Conservation (phyloP, 2,888 invertebrate species). For the Tupiocoris notatus region DNA sequence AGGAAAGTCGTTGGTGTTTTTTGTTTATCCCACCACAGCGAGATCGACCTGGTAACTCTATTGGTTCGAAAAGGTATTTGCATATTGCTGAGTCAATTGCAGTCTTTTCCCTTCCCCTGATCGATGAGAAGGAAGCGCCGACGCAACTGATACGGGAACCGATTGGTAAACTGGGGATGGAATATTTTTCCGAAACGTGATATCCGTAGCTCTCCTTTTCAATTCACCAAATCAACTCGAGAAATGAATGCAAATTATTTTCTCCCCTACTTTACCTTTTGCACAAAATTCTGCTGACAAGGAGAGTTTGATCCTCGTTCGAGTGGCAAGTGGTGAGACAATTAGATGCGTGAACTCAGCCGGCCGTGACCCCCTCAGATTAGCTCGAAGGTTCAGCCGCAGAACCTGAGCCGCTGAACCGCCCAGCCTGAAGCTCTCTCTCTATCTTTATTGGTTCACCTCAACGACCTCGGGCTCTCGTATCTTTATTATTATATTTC, state of each 20-base stretch:
- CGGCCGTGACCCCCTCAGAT: slow-evolving; percentile 39
- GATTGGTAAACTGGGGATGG: too few species aligned
- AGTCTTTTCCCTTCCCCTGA: too few species aligned
- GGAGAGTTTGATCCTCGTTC: slow-evolving; percentile 10
- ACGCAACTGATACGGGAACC: too few species aligned
- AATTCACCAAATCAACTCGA: background rate
- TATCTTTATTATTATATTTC: slow-evolving; percentile 37
- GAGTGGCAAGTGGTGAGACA: slow-evolving; percentile 26
- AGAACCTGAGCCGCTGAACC: background rate
- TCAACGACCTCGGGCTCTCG: slow-evolving; percentile 23
- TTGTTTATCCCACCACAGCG: too few species aligned
- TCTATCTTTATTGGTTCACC: slow-evolving; percentile 39
- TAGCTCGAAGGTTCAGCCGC: slow-evolving; percentile 5
- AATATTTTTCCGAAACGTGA: background rate
- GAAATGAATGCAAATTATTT: background rate
- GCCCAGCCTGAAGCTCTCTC: background rate
- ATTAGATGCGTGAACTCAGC: slow-evolving; percentile 35
- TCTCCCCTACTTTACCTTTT: background rate
- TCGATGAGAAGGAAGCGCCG: too few species aligned
- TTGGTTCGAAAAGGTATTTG: too few species aligned
- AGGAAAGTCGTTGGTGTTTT: too few species aligned
- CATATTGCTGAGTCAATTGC: too few species aligned
- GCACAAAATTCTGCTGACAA: background rate
- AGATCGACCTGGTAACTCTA: too few species aligned
- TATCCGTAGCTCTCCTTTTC: background rate